These are phyloP conservation scores for Promerops cafer DNA, from an alignment of 2,113 vertebrate species.

Conservation along the genomic window DNA sequence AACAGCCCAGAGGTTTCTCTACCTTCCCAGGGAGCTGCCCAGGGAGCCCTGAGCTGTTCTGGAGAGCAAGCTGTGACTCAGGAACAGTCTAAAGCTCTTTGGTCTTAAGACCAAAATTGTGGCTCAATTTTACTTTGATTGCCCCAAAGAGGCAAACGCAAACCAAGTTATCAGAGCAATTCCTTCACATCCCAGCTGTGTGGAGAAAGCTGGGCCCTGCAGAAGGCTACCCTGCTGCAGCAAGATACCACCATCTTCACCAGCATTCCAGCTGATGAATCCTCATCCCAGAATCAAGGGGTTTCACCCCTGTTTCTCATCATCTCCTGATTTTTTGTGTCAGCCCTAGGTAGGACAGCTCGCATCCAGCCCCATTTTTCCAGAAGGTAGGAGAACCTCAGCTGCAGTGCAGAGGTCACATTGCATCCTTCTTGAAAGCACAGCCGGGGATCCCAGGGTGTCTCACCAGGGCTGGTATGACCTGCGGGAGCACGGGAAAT, in stretches of 20 bases:
- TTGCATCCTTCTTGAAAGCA: neutral
- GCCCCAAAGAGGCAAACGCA: neutral
- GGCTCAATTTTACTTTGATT: neutral
- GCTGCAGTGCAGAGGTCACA: neutral
- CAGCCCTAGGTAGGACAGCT: neutral
- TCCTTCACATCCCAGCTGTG: fast-evolving
- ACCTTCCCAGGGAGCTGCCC: neutral
- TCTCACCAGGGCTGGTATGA: fast-evolving
- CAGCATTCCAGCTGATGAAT: neutral
- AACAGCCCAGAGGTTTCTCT: neutral
- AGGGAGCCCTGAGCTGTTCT: neutral
- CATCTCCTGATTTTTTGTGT: neutral
- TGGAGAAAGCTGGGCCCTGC: neutral
- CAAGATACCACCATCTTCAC: neutral
- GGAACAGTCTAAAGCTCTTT: neutral
- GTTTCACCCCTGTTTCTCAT: neutral
- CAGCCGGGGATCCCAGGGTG: neutral
- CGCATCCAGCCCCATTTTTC: fast-evolving
- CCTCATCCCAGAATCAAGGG: neutral
- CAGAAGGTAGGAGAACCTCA: neutral
- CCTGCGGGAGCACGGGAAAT: neutral
- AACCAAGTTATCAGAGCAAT: neutral
- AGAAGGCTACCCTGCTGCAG: neutral
- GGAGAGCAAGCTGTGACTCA: neutral
- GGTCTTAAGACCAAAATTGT: neutral